Evolutionary conservation across 2,113 vertebrate species (phyloP).

Genomic region (Gnathonemus longibarbis): DNA sequence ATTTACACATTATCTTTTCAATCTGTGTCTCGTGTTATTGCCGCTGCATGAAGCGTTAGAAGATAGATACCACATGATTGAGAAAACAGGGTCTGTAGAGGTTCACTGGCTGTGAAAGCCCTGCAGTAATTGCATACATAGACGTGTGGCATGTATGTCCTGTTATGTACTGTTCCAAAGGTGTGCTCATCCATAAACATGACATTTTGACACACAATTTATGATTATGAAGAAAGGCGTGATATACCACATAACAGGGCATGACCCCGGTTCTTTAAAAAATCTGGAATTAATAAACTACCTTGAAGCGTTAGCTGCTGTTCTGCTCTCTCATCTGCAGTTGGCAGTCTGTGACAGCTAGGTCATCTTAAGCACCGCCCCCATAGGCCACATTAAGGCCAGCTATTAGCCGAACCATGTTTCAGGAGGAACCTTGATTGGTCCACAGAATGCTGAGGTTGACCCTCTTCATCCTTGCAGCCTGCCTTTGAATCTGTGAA

Average conservation of each 20-base stretch:
- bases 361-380: background rate
- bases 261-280: background rate
- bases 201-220: background rate
- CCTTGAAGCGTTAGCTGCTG: background rate
- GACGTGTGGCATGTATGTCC: background rate
- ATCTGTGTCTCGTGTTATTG: background rate
- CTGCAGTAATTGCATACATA: background rate
- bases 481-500: background rate
- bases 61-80: background rate
- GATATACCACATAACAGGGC: background rate
- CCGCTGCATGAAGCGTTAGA: background rate
- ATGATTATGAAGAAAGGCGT: background rate
- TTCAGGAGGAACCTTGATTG: background rate
- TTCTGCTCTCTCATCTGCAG: background rate
- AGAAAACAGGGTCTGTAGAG: background rate
- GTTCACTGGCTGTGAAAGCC: background rate
- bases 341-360: background rate
- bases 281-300: background rate
- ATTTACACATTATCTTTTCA: background rate
- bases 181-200: background rate
- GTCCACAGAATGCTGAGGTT: background rate
- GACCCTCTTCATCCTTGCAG: background rate
- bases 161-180: background rate
- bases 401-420: background rate
- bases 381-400: background rate